Base-by-base conservation (phyloP, 1,140 invertebrate species). In the Diabrotica virgifera region DNA sequence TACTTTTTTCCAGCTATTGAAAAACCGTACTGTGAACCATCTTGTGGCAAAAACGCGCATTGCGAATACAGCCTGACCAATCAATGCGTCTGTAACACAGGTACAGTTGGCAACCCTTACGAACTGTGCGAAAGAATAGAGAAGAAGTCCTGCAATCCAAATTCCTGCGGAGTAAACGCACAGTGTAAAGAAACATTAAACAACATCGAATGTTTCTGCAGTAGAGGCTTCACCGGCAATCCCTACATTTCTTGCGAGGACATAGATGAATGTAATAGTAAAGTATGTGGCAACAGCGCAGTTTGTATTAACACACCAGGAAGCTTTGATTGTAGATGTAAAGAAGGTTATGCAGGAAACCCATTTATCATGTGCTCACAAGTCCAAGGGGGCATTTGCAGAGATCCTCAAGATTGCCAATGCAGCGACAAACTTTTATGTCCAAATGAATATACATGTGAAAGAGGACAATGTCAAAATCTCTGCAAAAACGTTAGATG, bases 301-400 rank as follows among this genome's bases (percentile, higher is more conserved):
- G 87, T 90, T 14, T 96, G 94, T 73, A 90, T 96, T 52, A 96
- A 96, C 73, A 93, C 90, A 0, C 84, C 88, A 5, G 94, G 94
- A 53, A 89, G 90, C 69, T 96, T 89, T 72, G 92, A 94, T 74
- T 97, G 94, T 77, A 84, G 89, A 3, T 97, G 94, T 73, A 86
- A 89, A 69, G 89, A 89, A 62, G 87, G 87, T 52, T 91, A 87
- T 76, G 86, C 87, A 59, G 94, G 94, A 52, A 94, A 95, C 84
- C 93, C 94, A 0, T 95, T 94, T 73, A 82, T 87, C 62, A 85
- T 88, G 66, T 95, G 93, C 73, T 84, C 86, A 36, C 81, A 85
- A 73, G 80, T 89, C 7, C 84, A 89, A 69, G 82, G 86, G 50
- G 83, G 85, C 14, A 84, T 85, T 57, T 93, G 91, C 71, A 79